Base-by-base conservation (phyloP, 23 tunicate species). In the Halocynthia roretzi region DNA sequence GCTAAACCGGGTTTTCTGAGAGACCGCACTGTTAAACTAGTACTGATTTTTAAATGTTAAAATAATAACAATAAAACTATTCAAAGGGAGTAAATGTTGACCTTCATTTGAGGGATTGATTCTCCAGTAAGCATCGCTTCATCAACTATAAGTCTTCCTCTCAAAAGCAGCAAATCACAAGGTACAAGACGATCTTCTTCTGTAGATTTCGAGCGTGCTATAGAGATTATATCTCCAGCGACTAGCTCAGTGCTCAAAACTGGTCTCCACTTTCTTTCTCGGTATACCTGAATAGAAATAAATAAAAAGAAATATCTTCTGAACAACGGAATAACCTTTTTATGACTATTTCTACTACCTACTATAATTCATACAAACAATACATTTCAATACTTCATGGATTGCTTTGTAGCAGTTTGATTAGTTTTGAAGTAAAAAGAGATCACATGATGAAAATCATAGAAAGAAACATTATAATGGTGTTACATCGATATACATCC, bases 91-190 rank as follows among this genome's bases (percentile, higher is more conserved):
- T 48, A 51, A 12, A 4, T 15, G 22, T 55, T 10, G 14, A 80
- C 98, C 77, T 93, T 93, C 98, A 93, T 87, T 53, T 93, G 98
- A 5, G 98, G 98, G 58, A 93, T 76, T 11, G 98, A 93, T 58
- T 93, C 98, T 62, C 98, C 98, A 50, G 98, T 93, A 12, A 93
- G 72, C 93, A 93, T 87, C 6, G 98, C 93, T 70, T 93, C 98
- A 56, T 93, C 98, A 8, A 87, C 93, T 51, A 93, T 87, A 15
- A 93, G 56, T 56, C 98, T 73, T 76, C 98, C 98, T 65, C 94
- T 61, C 40, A 93, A 22, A 5, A 93, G 68, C 21, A 93, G 77
- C 56, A 93, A 52, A 79, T 93, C 98, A 67, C 98, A 93, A 14
- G 98, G 98, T 54, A 87, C 82, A 14, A 63, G 67, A 7, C 75